These are phyloP conservation scores for Palythoa heliodiscus DNA, from an alignment of 92 coral and sea anemone species.

Conservation along the genomic window DNA sequence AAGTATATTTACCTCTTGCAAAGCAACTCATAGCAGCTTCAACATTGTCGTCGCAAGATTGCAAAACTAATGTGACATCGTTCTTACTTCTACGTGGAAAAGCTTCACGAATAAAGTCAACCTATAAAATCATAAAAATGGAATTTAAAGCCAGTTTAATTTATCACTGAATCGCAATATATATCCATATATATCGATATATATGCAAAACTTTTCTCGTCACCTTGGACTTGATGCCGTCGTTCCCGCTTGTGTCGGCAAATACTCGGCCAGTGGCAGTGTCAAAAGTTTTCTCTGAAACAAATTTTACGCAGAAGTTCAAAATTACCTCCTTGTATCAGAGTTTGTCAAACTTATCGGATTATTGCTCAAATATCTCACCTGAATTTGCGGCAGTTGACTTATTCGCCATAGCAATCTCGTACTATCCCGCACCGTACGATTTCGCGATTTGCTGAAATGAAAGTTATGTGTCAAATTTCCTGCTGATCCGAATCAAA, in stretches of 20 bases:
- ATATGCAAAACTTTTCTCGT: slow-evolving; percentile 61
- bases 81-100: slow-evolving; percentile 84
- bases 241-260: slow-evolving; percentile 70
- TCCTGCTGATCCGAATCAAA: slow-evolving; percentile 32
- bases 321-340: background rate
- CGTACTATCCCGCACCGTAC: slow-evolving; percentile 57
- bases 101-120: slow-evolving; percentile 84
- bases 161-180: slow-evolving; percentile 36
- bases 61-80: slow-evolving; percentile 86
- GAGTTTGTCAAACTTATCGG: background rate
- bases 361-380: slow-evolving; percentile 8
- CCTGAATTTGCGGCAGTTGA: slow-evolving; percentile 43
- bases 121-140: slow-evolving; percentile 47
- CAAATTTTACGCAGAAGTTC: slow-evolving; percentile 12
- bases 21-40: slow-evolving; percentile 84
- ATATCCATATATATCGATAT: slow-evolving; percentile 27
- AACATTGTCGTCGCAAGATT: slow-evolving; percentile 92
- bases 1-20: slow-evolving; percentile 63
- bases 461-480: slow-evolving; percentile 43
- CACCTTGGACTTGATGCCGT: slow-evolving; percentile 59
- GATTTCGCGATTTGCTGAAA: slow-evolving; percentile 36
- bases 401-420: slow-evolving; percentile 50
- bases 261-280: slow-evolving; percentile 66
- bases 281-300: slow-evolving; percentile 68
- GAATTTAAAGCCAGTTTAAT: slow-evolving; percentile 29